Percentiles rank a stretch among this genome's conserved stretches.
phyloP scores from a whole-genome alignment of 2,797 vertebrate genomes.

The Buphagus erythrorhynchus region DNA sequence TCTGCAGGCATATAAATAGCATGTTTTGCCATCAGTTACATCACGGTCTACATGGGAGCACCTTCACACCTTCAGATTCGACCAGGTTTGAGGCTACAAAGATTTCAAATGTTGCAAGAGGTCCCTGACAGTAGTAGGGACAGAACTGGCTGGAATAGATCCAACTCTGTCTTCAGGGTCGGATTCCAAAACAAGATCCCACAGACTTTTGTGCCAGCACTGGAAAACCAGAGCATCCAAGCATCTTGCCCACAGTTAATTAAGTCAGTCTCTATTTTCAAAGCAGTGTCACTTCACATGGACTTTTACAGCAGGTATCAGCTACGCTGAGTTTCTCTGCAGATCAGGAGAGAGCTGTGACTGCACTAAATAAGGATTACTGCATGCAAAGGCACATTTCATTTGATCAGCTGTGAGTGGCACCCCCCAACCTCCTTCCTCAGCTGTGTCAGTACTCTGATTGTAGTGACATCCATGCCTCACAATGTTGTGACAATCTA shows the following conservation, averaged over 20 bases:
- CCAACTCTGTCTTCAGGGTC: not conserved
- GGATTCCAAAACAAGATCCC: not conserved
- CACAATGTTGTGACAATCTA: slow-evolving; percentile 20
- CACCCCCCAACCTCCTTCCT: not conserved
- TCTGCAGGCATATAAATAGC: not conserved
- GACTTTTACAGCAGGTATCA: not conserved
- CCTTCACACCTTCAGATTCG: not conserved
- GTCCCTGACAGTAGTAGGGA: not conserved
- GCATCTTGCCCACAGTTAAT: not conserved
- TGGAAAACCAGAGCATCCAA: not conserved
- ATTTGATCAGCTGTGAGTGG: not conserved
- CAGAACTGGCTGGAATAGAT: not conserved
- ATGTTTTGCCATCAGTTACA: not conserved
- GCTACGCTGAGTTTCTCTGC: not conserved
- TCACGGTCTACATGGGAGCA: not conserved
- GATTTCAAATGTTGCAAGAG: not conserved
- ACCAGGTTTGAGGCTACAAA: not conserved
- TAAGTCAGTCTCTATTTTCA: not conserved
- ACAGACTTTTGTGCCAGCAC: not conserved
- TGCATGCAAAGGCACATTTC: not conserved
- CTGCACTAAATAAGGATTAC: not conserved
- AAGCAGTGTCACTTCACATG: not conserved
- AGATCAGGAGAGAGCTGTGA: not conserved
- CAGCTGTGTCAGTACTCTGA: not conserved
- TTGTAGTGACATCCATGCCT: not conserved